phyloP scores from a whole-genome alignment of 1,140 invertebrate genomes.

The Teleogryllus occipitalis region DNA sequence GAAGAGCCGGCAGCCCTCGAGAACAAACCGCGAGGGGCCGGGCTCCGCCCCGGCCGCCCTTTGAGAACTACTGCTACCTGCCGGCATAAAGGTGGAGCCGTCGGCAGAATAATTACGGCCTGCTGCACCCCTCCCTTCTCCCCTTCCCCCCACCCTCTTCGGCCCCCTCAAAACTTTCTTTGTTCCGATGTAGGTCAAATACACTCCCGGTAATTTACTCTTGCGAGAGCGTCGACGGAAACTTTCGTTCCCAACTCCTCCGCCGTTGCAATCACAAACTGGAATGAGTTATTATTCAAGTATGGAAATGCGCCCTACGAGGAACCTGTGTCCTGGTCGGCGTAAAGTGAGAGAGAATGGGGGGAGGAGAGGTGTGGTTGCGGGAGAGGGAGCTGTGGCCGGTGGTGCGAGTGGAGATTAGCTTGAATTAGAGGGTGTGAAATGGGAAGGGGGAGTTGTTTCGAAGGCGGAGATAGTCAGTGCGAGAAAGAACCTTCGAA shows the following conservation, averaged over 20 bases:
- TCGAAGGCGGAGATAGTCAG: not conserved
- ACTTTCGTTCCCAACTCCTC: not conserved
- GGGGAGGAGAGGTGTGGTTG: not conserved
- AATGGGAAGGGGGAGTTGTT: not conserved
- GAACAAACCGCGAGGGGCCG: no score
- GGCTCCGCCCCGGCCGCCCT: not conserved
- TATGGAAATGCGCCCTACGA: not conserved
- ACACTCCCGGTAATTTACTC: not conserved
- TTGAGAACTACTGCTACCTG: not conserved
- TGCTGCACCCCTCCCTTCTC: not conserved
- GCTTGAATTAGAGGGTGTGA: not conserved
- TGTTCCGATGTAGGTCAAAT: conserved; percentile 1
- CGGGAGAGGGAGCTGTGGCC: not conserved
- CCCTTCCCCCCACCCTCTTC: not conserved
- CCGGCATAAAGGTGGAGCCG: not conserved
- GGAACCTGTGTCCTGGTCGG: not conserved
- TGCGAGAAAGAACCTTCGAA: not conserved
- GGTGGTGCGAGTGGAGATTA: no score
- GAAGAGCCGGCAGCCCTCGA: not conserved
- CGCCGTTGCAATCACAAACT: not conserved
- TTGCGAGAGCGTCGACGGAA: not conserved
- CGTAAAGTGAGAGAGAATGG: no score
- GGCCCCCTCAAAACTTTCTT: not conserved
- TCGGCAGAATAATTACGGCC: not conserved
- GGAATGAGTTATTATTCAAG: conserved; percentile 1